Base-by-base conservation (phyloP, 2,113 vertebrate genomes). In the Tauraco erythrolophus region DNA sequence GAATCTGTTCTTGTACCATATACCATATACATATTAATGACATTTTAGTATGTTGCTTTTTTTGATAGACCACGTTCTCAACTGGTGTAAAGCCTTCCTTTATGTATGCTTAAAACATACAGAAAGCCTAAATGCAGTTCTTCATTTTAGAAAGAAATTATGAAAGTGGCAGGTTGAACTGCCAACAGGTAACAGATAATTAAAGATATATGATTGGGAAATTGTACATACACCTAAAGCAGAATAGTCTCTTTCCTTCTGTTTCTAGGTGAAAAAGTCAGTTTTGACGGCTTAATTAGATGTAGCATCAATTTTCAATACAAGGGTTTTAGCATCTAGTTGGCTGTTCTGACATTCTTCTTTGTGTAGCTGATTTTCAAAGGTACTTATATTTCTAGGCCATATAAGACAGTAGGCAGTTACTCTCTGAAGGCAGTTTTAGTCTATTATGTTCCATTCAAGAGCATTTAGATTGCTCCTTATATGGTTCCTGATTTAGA, bases 271-370 rank as follows among this genome's bases (percentile, higher is more conserved):
- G 2, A 90, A 92, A 92, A 86, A 91, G 58, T 88, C 50, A 92
- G 79, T 84, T 95, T 92, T 89, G 72, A 66, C 60, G 91, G 56
- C 48, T 74, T 92, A 92, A 87, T 83, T 91, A 83, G 56, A 27
- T 74, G 41, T 68, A 72, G 50, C n/a, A 86, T 87, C 60, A 94
- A 64, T 81, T 92, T 95, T 75, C 79, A 86, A 1, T 90, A 71
- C 7, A 62, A 24, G 30, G 16, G 6, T 22, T 92, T 93, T 93
- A 88, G 33, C 65, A 70, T 78, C 92, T 92, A 72, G 51, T 75
- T 78, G 83, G 28, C 51, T 91, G 70, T 88, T 95, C 68, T 83
- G 76, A 96, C 74, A 76, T 80, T 90, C 25, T 89, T 70, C 24
- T 71, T 87, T 68, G n/a, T 1, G 0, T 88, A 83, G 85, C 43